A percentile compares a stretch with the other conserved stretches of the same genome.
phyloP scores from a whole-genome alignment of 2,888 invertebrate genomes.

The Drosophila kanekoi region DNA sequence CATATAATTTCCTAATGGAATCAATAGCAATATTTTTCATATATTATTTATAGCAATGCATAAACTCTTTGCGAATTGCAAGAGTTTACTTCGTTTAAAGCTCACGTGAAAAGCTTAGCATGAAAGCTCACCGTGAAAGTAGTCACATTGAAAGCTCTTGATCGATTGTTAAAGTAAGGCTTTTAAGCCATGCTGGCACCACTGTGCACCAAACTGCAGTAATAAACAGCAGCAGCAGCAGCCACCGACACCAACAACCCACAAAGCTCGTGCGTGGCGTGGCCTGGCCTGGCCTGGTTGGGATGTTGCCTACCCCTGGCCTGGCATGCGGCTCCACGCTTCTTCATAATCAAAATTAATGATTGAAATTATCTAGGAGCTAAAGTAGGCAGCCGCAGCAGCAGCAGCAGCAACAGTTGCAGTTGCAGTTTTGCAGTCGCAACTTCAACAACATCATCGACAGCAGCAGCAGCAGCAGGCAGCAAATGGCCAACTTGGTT shows the following conservation, averaged over 20 bases:
- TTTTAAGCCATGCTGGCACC: constrained; percentile 1
- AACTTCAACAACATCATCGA: constrained; percentile 69
- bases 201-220: constrained; percentile 26
- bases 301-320: constrained; percentile 19
- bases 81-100: neutral
- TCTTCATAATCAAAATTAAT: constrained; percentile 82
- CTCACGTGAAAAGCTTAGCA: neutral
- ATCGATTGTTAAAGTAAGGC: too few species aligned
- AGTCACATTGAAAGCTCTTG: neutral
- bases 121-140: neutral
- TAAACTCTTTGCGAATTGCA: neutral
- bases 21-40: too few species aligned
- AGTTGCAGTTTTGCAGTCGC: constrained; percentile 59
- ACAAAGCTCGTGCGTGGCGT: constrained; percentile 65
- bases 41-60: neutral
- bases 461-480: constrained; percentile 22
- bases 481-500: constrained; percentile 25
- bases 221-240: neutral
- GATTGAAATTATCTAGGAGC: constrained; percentile 83
- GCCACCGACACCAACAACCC: constrained; percentile 29
- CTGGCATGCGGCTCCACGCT: constrained; percentile 62
- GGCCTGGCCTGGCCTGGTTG: constrained; percentile 31
- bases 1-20: too few species aligned
- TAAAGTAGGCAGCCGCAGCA: constrained; percentile 65
- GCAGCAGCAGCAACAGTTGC: constrained; percentile 31